Percentiles rank a stretch among this genome's conserved stretches.
These are phyloP conservation scores for Melanotus villosus DNA, from an alignment of 2,888 invertebrate genomes.

Conservation along the genomic window DNA sequence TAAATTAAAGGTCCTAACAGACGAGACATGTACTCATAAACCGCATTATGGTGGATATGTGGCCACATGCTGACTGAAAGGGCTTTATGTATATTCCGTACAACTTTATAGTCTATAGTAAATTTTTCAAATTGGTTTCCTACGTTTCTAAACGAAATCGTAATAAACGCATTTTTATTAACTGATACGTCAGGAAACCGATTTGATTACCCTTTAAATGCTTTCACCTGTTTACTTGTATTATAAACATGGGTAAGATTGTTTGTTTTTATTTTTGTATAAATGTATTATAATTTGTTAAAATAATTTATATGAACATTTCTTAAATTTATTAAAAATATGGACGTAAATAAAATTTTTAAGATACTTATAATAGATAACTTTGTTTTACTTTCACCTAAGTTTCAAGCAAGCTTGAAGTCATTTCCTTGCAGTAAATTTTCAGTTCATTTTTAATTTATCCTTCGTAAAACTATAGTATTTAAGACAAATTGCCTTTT, in stretches of 20 bases:
- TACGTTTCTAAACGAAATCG: too few species aligned
- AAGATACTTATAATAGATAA: conserved; percentile 22
- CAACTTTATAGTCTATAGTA: not conserved
- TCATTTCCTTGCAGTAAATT: too few species aligned
- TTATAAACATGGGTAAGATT: conserved; percentile 12
- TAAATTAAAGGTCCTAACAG: not conserved
- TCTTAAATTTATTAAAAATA: conserved; percentile 51
- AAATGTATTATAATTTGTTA: conserved; percentile 45
- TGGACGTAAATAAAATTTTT: conserved; percentile 52
- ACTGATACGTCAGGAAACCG: not conserved
- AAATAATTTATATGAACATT: conserved; percentile 46
- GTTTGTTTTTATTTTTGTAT: conserved; percentile 38
- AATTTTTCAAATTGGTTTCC: not conserved
- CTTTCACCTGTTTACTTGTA: not conserved
- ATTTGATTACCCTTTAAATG: not conserved
- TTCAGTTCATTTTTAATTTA: too few species aligned
- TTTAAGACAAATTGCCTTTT: too few species aligned
- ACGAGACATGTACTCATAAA: not conserved
- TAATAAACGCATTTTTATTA: too few species aligned
- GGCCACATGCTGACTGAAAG: not conserved
- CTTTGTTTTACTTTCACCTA: not conserved
- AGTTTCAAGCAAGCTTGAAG: too few species aligned
- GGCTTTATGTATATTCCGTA: not conserved
- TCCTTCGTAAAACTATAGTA: too few species aligned
- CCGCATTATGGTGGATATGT: not conserved